A percentile compares a stretch with the other conserved stretches of the same genome.
Conservation (phyloP, 2,113 vertebrate genomes). For the Cavia porcellus region DNA sequence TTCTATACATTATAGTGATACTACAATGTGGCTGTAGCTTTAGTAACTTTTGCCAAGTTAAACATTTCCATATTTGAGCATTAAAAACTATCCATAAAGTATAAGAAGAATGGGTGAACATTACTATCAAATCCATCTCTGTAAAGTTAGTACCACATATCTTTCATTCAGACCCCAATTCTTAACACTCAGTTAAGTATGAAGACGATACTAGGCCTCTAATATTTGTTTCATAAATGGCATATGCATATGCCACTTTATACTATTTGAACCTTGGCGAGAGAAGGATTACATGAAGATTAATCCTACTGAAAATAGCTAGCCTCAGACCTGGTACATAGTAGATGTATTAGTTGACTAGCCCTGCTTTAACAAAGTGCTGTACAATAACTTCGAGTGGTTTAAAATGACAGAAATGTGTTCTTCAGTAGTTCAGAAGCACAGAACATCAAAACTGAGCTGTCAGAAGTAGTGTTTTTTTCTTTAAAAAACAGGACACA, state of each 20-base stretch:
- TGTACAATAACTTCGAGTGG: neutral
- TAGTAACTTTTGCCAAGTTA: neutral
- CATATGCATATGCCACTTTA: neutral
- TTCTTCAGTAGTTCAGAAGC: neutral
- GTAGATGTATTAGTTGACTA: neutral
- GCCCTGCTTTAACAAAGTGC: fast-evolving
- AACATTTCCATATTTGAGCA: neutral
- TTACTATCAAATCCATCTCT: neutral
- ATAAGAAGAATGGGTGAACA: neutral
- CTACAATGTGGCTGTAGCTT: neutral
- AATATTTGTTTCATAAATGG: neutral
- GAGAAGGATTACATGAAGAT: neutral
- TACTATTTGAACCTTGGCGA: neutral
- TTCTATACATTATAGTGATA: neutral
- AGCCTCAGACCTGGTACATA: neutral
- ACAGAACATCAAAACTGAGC: neutral
- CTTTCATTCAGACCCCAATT: neutral
- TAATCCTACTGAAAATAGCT: neutral
- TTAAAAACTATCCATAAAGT: neutral
- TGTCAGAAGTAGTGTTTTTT: neutral
- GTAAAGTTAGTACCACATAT: neutral
- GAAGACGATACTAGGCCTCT: neutral
- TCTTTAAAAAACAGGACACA: neutral
- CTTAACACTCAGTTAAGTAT: neutral
- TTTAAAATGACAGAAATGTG: neutral